Conservation (phyloP, 2,113 vertebrate species). For the Cynopterus brachyotis region DNA sequence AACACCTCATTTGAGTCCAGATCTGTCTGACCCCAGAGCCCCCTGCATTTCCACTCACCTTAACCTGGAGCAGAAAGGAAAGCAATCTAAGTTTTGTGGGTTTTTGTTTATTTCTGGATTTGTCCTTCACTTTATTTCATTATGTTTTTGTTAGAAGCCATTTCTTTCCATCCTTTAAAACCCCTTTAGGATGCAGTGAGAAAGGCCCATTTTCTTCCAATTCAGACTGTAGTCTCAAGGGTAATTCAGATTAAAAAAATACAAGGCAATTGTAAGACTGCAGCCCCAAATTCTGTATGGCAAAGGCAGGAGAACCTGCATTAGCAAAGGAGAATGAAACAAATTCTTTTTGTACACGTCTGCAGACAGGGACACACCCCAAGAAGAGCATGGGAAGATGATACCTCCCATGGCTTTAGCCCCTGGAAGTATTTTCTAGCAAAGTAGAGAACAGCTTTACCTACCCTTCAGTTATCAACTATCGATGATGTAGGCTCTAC, state of each 20-base stretch:
- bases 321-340: background rate
- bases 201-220: background rate
- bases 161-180: background rate
- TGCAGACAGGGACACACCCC: background rate
- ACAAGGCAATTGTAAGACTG: background rate
- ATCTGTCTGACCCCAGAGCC: background rate
- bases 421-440: background rate
- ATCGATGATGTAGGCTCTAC: background rate
- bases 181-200: background rate
- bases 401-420: rapidly evolving
- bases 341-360: background rate
- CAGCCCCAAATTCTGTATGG: background rate
- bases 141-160: background rate
- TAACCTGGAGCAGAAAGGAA: background rate
- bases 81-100: too few relatives aligned
- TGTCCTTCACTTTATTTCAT: conserved; percentile 9
- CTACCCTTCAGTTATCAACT: background rate
- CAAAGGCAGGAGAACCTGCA: background rate
- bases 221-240: background rate
- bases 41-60: background rate
- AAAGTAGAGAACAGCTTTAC: background rate
- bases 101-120: background rate
- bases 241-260: background rate
- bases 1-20: background rate
- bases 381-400: rapidly evolving